phyloP scores from a whole-genome alignment of 2,797 vertebrate genomes.

The Poecile montanus region DNA sequence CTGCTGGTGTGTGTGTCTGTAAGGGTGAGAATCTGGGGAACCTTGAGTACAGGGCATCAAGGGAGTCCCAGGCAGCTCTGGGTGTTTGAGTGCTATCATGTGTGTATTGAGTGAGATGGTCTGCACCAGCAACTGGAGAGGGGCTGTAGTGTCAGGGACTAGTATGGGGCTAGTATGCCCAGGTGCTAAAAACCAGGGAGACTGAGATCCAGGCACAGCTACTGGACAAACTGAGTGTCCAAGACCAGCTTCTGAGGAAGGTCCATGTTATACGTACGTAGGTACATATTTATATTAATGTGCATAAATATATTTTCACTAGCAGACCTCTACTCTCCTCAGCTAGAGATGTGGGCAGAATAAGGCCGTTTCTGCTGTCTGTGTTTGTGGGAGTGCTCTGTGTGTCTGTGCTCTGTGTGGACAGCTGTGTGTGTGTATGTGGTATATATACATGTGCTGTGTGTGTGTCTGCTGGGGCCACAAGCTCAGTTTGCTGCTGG shows the following conservation, averaged over 20 bases:
- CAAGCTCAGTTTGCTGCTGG: not conserved
- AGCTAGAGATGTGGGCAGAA: not conserved
- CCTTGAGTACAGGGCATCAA: not conserved
- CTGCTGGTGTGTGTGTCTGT: not conserved
- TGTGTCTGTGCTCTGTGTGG: not conserved
- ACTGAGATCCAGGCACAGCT: not conserved
- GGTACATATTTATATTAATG: not conserved
- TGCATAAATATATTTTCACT: not conserved
- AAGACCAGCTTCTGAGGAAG: not conserved
- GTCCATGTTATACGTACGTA: not conserved
- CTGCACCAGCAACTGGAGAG: not conserved
- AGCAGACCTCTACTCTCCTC: not conserved
- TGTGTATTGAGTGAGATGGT: not conserved
- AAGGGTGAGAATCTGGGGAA: not conserved
- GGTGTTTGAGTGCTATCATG: rapidly evolving
- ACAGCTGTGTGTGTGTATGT: no score
- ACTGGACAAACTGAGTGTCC: not conserved
- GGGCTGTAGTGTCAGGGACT: not conserved
- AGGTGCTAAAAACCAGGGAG: not conserved
- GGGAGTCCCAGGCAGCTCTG: not conserved
- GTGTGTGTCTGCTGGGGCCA: not conserved
- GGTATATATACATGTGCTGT: rapidly evolving
- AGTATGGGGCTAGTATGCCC: no score
- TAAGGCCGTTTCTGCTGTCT: not conserved
- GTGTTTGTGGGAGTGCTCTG: not conserved